These are phyloP conservation scores for Pipa parva DNA, from an alignment of 2,113 vertebrate species.

Conservation along the genomic window DNA sequence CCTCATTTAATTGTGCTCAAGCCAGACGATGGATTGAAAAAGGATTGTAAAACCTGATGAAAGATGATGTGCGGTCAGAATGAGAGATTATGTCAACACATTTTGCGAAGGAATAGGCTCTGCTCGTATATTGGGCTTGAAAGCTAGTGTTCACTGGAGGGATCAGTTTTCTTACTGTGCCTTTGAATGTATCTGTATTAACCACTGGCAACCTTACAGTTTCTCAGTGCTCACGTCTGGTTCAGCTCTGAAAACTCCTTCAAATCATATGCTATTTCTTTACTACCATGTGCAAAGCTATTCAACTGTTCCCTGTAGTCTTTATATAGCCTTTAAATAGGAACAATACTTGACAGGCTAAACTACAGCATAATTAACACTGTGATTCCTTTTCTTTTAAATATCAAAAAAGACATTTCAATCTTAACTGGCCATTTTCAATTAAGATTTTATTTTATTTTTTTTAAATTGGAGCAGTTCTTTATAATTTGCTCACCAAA, in stretches of 20 bases:
- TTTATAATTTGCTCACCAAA: too few species aligned
- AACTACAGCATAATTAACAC: too few species aligned
- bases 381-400: too few species aligned
- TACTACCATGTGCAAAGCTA: not conserved
- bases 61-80: constrained; percentile 40
- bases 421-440: too few species aligned
- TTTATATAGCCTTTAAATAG: constrained; percentile 4
- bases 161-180: constrained; percentile 31
- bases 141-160: constrained; percentile 24
- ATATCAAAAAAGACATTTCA: too few species aligned
- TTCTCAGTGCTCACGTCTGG: not conserved
- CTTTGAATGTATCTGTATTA: constrained; percentile 21
- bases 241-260: not conserved
- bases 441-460: too few species aligned
- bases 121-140: constrained; percentile 36
- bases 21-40: constrained; percentile 40
- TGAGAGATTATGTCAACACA: constrained; percentile 42
- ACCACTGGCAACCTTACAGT: not conserved
- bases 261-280: not conserved
- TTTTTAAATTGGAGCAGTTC: too few species aligned
- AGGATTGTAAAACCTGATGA: constrained; percentile 40
- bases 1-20: constrained; percentile 37
- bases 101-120: constrained; percentile 23
- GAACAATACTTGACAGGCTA: not conserved
- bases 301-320: not conserved